Evolutionary conservation across 2,113 vertebrate species (phyloP).

Genomic region (Tupaia tana): DNA sequence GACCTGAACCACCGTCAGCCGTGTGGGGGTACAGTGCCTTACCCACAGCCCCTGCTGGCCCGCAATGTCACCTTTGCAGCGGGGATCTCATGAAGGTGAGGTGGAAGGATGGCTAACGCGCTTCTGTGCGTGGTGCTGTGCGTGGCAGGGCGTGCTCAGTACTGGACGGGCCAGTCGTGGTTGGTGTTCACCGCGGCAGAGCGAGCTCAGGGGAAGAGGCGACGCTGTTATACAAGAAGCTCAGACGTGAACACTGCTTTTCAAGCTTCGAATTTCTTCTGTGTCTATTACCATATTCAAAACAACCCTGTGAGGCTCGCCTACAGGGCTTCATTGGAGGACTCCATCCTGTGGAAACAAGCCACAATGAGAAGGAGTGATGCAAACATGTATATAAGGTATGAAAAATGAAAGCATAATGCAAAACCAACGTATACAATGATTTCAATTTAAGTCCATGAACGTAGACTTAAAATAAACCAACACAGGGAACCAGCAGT

Average conservation of each 20-base stretch:
- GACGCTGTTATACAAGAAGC: not conserved
- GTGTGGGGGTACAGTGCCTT: no score
- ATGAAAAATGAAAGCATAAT: constrained; percentile 9
- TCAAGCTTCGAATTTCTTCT: constrained; percentile 40
- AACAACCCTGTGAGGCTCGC: not conserved
- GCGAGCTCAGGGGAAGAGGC: not conserved
- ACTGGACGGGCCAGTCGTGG: not conserved
- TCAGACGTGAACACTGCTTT: not conserved
- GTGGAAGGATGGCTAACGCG: not conserved
- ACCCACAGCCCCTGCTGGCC: no score
- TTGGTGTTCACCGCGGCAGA: not conserved
- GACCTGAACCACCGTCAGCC: no score
- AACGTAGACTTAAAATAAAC: not conserved
- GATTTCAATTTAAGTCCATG: not conserved
- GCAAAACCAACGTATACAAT: not conserved
- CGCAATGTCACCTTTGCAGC: not conserved
- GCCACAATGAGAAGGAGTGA: constrained; percentile 26
- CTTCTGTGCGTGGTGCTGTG: not conserved
- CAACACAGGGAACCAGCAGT: no score
- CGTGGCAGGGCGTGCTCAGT: not conserved
- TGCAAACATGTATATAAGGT: not conserved
- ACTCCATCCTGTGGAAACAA: constrained; percentile 42
- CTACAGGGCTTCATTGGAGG: constrained; percentile 29
- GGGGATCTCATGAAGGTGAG: constrained; percentile 12
- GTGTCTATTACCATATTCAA: not conserved